Evolutionary conservation across 2,113 vertebrate genomes (phyloP).

Genomic region (Chloroceryle aenea): DNA sequence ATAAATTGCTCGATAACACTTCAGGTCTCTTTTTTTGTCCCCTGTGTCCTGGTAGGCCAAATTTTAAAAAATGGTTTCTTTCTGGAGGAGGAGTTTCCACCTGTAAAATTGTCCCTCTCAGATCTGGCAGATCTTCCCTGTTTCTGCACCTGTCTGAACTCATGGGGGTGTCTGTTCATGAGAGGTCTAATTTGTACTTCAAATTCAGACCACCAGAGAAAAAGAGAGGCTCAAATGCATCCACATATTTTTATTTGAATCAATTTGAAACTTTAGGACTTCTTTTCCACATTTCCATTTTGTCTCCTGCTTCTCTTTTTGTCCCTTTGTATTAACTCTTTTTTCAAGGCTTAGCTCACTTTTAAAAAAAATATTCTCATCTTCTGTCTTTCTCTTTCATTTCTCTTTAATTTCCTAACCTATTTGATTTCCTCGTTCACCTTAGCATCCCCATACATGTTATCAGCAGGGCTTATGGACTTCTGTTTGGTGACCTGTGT

Average conservation of each 20-base stretch:
- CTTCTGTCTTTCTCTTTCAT: background rate
- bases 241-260: background rate
- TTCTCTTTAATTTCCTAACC: background rate
- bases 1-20: background rate
- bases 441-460: background rate
- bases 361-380: background rate
- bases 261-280: background rate
- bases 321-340: background rate
- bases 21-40: rapidly evolving
- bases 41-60: background rate
- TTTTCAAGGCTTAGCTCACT: background rate
- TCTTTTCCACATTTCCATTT: background rate
- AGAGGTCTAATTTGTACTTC: background rate
- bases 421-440: background rate
- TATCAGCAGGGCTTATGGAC: background rate
- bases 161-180: rapidly evolving
- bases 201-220: background rate
- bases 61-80: background rate
- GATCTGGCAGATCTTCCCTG: background rate
- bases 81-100: background rate
- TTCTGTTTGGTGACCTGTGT: background rate
- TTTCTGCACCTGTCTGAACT: background rate
- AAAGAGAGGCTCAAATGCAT: background rate
- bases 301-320: background rate
- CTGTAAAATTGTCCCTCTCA: rapidly evolving